A percentile compares a stretch with the other conserved stretches of the same genome.
These are phyloP conservation scores for Halcyon leucocephala DNA, from an alignment of 2,797 vertebrate species.

Conservation along the genomic window DNA sequence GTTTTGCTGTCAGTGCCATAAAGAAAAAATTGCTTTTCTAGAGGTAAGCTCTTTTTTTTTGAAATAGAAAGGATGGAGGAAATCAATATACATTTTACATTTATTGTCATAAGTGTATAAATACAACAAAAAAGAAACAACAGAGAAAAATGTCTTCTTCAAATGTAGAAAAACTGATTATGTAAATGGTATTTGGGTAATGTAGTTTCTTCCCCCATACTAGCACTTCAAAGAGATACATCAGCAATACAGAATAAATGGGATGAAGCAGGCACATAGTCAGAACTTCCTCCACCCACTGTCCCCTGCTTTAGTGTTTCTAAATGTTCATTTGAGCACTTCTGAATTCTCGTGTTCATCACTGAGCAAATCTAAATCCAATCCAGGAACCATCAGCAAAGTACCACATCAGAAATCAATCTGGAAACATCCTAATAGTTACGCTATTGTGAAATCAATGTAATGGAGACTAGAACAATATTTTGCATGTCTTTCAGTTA, in stretches of 20 bases:
- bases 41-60: background rate
- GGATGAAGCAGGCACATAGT: conserved; percentile 8
- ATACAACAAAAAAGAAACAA: conserved; percentile 13
- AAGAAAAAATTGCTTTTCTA: background rate
- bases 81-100: background rate
- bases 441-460: background rate
- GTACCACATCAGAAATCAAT: background rate
- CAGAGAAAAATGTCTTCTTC: background rate
- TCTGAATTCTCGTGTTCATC: conserved; percentile 28
- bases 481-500: background rate
- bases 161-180: conserved; percentile 42
- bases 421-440: background rate
- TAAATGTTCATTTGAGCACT: conserved; percentile 37
- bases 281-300: conserved; percentile 39
- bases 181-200: conserved; percentile 66
- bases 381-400: background rate
- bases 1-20: background rate
- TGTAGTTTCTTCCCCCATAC: conserved; percentile 40
- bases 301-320: background rate
- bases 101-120: background rate
- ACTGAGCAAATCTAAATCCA: conserved; percentile 2
- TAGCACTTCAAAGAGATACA: conserved; percentile 38
- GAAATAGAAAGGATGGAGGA: background rate
- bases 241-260: conserved; percentile 42
- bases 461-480: background rate